A percentile compares a stretch with the other conserved stretches of the same genome.
phyloP scores from a whole-genome alignment of 1,140 invertebrate genomes.

The Pygmarrhopalites habei region DNA sequence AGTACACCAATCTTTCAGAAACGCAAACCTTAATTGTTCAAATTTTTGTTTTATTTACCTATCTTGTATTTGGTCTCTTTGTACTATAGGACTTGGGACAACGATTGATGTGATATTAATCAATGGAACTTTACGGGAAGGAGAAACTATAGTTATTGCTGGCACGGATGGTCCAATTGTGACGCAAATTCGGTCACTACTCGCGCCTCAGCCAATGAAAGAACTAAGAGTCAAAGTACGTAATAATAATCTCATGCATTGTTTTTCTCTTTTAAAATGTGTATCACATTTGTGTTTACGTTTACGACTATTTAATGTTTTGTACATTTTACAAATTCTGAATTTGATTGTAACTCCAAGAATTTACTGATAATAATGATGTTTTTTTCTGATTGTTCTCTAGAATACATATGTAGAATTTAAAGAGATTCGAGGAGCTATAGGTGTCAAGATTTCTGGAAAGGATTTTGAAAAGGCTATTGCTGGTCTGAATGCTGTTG shows the following conservation, averaged over 20 bases:
- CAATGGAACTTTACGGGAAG: slow-evolving; percentile 85
- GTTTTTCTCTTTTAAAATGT: no score
- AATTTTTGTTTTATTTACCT: no score
- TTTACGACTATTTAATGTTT: background rate
- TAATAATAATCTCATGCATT: background rate
- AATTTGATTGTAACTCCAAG: background rate
- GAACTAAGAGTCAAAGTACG: slow-evolving; percentile 91
- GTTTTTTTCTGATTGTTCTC: slow-evolving; percentile 35
- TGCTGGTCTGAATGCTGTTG: slow-evolving; percentile 78
- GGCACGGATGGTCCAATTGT: slow-evolving; percentile 97
- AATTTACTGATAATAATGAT: background rate
- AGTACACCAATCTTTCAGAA: no score
- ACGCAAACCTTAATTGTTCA: no score
- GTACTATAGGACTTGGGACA: slow-evolving; percentile 93
- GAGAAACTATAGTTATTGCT: slow-evolving; percentile 89
- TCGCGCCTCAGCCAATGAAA: slow-evolving; percentile 96
- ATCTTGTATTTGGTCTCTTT: no score
- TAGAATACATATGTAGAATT: slow-evolving; percentile 92
- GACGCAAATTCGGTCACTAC: slow-evolving; percentile 90
- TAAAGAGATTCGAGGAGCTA: slow-evolving; percentile 90
- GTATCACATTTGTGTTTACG: background rate
- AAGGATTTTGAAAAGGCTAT: slow-evolving; percentile 98
- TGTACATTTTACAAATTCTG: background rate
- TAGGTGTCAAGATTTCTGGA: slow-evolving; percentile 96
- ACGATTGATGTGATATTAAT: slow-evolving; percentile 98